Percentiles rank a stretch among this genome's conserved stretches.
Evolutionary conservation across 2,888 invertebrate genomes (phyloP).

Genomic region (Hyppa rectilinea): DNA sequence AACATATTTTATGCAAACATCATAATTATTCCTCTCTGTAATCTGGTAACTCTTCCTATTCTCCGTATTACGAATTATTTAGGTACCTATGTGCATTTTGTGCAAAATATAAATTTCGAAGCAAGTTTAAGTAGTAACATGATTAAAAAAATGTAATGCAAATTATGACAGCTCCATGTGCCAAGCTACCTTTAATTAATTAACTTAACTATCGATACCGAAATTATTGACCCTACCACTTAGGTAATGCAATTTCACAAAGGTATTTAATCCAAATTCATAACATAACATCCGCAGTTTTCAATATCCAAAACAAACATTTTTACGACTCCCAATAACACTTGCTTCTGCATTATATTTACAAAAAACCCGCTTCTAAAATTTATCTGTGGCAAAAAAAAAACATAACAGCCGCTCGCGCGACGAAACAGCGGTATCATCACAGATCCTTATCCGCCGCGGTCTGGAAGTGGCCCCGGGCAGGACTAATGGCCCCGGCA

Average conservation of each 20-base stretch:
- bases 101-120: not conserved
- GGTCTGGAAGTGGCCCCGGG: conserved; percentile 72
- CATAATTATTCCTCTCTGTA: conserved; percentile 13
- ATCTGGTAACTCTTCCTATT: not conserved
- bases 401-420: conserved; percentile 42
- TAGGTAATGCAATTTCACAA: no score
- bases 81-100: not conserved
- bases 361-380: conserved; percentile 37
- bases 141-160: no score
- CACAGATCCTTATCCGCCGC: conserved; percentile 74
- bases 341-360: conserved; percentile 11
- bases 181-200: no score
- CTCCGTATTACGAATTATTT: not conserved
- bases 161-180: no score
- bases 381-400: conserved; percentile 47
- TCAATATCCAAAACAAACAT: conserved; percentile 26
- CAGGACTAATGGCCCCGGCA: conserved; percentile 81
- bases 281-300: not conserved
- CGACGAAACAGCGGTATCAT: conserved; percentile 69
- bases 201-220: no score
- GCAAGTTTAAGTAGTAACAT: no score
- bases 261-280: no score
- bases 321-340: conserved; percentile 23
- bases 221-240: no score
- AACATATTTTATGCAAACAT: conserved; percentile 36